A percentile compares a stretch with the other conserved stretches of the same genome.
These are phyloP conservation scores for Acrocephalus arundinaceus DNA, from an alignment of 2,113 vertebrate genomes.

Conservation along the genomic window DNA sequence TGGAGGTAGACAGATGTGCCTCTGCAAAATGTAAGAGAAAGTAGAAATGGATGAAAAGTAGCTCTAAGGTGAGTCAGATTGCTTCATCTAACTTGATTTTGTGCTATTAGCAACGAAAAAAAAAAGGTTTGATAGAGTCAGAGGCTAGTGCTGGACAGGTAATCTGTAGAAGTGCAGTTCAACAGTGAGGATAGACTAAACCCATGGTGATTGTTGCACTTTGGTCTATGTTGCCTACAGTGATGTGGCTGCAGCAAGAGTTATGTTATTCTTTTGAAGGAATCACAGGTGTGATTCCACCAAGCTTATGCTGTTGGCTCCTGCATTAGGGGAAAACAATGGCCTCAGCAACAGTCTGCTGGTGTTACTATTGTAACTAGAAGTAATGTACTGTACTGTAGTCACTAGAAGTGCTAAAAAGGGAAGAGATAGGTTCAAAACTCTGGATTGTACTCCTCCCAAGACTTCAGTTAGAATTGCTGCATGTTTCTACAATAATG, in stretches of 20 bases:
- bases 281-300: neutral
- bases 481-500: neutral
- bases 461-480: neutral
- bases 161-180: neutral
- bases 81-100: neutral
- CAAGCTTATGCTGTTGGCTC: neutral
- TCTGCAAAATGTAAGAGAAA: neutral
- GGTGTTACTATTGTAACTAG: neutral
- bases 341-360: neutral
- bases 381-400: neutral
- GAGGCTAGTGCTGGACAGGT: neutral
- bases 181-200: neutral
- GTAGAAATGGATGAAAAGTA: neutral
- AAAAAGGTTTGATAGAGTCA: neutral
- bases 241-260: accelerated
- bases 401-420: neutral
- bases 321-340: neutral
- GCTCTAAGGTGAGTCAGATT: neutral
- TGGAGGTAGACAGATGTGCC: neutral
- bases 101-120: neutral
- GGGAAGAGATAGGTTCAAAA: neutral
- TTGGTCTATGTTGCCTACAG: neutral
- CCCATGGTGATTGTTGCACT: neutral
- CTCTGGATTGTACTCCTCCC: neutral
- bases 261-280: neutral